Conservation (phyloP, 2,113 vertebrate species). For the Amazona vittata region DNA sequence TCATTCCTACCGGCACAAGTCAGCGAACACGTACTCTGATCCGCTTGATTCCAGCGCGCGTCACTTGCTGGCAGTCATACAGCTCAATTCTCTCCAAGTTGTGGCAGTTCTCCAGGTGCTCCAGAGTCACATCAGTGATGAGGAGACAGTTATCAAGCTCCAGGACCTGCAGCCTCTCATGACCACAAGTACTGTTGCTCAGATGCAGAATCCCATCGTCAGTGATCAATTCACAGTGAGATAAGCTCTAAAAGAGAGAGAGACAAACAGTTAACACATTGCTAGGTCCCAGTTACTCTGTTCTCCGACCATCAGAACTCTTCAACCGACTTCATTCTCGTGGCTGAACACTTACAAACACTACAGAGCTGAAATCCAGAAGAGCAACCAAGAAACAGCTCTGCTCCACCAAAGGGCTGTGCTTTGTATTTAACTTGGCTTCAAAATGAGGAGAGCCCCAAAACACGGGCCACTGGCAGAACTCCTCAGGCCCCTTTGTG, state of each 20-base stretch:
- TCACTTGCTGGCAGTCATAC: constrained; percentile 93
- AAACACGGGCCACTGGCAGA: neutral
- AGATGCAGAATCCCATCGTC: constrained; percentile 91
- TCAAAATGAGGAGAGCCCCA: neutral
- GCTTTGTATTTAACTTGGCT: neutral
- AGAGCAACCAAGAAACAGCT: neutral
- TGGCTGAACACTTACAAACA: neutral
- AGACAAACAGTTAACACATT: neutral
- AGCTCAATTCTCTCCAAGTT: constrained; percentile 90
- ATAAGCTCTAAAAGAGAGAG: constrained; percentile 80
- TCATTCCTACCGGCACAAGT: fast-evolving
- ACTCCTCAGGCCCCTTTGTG: neutral
- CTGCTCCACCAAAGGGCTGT: neutral
- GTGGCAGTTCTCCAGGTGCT: constrained; percentile 90
- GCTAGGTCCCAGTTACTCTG: neutral
- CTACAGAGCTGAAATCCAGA: neutral
- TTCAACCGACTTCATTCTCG: neutral
- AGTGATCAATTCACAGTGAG: constrained; percentile 92
- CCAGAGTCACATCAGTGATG: constrained; percentile 87
- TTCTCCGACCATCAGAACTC: neutral
- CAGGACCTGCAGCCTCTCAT: constrained; percentile 87
- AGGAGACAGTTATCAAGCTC: constrained; percentile 93
- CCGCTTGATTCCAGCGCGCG: constrained; percentile 89
- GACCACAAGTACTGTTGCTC: constrained; percentile 88
- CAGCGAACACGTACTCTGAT: constrained; percentile 80